phyloP scores from a whole-genome alignment of 2,797 vertebrate species.

The Poeciliopsis infans region DNA sequence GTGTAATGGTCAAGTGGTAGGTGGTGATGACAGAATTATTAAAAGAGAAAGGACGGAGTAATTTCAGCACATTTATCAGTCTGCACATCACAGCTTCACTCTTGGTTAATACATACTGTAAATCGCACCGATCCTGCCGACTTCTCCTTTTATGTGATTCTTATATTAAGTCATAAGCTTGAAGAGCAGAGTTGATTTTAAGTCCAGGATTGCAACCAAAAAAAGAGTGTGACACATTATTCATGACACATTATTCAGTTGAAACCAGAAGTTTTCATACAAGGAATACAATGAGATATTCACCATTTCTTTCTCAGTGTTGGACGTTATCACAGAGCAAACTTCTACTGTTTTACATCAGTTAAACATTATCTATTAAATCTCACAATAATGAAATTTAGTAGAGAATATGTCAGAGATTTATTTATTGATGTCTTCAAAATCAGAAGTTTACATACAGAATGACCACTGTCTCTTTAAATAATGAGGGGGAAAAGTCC shows the following conservation, averaged over 20 bases:
- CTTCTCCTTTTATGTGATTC: slow-evolving; percentile 64
- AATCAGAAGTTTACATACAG: too few relatives aligned
- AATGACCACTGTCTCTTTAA: too few relatives aligned
- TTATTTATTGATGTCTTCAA: too few relatives aligned
- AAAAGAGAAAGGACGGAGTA: slow-evolving; percentile 80
- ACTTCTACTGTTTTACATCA: neutral
- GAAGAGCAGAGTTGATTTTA: slow-evolving; percentile 72
- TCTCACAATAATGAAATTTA: too few relatives aligned
- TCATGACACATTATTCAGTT: neutral
- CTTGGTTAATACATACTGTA: slow-evolving; percentile 73
- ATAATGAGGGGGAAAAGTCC: too few relatives aligned
- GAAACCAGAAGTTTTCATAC: neutral
- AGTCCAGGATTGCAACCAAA: slow-evolving; percentile 64
- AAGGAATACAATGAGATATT: neutral
- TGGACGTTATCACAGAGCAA: neutral
- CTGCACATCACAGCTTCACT: slow-evolving; percentile 74
- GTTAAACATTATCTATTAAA: too few relatives aligned
- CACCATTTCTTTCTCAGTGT: neutral
- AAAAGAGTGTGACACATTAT: slow-evolving; percentile 15
- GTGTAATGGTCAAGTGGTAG: slow-evolving; percentile 78
- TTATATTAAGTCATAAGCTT: slow-evolving; percentile 70
- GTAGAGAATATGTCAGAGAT: too few relatives aligned
- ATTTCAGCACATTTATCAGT: slow-evolving; percentile 80
- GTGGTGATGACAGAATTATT: slow-evolving; percentile 82
- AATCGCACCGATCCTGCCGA: slow-evolving; percentile 67